phyloP scores from a whole-genome alignment of 2,888 invertebrate genomes.

The Caenorhabditis wallacei region DNA sequence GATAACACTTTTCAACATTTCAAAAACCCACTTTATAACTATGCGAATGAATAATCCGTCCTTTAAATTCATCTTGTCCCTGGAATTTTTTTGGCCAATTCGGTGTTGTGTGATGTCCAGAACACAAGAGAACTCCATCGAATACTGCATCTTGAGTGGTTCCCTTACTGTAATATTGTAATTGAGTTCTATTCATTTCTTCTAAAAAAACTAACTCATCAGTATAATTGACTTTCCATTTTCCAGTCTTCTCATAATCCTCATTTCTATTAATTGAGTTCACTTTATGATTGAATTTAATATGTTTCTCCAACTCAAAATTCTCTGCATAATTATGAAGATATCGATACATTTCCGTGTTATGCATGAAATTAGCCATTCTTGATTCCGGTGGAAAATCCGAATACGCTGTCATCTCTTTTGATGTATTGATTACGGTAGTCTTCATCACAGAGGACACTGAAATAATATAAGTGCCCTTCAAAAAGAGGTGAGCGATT shows the following conservation, averaged over 20 bases:
- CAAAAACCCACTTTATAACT: slow-evolving; percentile 78
- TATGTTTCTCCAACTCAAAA: slow-evolving; percentile 73
- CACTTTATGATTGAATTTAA: slow-evolving; percentile 79
- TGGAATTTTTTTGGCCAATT: slow-evolving; percentile 82
- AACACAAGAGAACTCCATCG: slow-evolving; percentile 85
- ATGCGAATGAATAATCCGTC: slow-evolving; percentile 81
- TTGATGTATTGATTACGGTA: slow-evolving; percentile 84
- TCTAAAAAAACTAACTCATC: slow-evolving; percentile 60
- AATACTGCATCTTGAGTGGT: slow-evolving; percentile 72
- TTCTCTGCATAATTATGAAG: slow-evolving; percentile 77
- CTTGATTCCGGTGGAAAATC: slow-evolving; percentile 84
- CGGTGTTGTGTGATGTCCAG: slow-evolving; percentile 85
- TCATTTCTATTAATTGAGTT: slow-evolving; percentile 74
- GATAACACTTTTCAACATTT: slow-evolving; percentile 17
- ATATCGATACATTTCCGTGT: slow-evolving; percentile 67
- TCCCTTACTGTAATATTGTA: slow-evolving; percentile 33
- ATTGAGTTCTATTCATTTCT: not conserved
- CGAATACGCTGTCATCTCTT: slow-evolving; percentile 84
- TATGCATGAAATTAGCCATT: slow-evolving; percentile 75
- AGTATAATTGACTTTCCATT: slow-evolving; percentile 81
- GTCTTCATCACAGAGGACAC: slow-evolving; percentile 83
- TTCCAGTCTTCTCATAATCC: slow-evolving; percentile 83
- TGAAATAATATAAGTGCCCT: slow-evolving; percentile 31
- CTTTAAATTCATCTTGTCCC: slow-evolving; percentile 79
- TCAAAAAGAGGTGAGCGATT: not conserved